Conservation (phyloP, 1,140 invertebrate genomes). For the Drosophila carrolli region DNA sequence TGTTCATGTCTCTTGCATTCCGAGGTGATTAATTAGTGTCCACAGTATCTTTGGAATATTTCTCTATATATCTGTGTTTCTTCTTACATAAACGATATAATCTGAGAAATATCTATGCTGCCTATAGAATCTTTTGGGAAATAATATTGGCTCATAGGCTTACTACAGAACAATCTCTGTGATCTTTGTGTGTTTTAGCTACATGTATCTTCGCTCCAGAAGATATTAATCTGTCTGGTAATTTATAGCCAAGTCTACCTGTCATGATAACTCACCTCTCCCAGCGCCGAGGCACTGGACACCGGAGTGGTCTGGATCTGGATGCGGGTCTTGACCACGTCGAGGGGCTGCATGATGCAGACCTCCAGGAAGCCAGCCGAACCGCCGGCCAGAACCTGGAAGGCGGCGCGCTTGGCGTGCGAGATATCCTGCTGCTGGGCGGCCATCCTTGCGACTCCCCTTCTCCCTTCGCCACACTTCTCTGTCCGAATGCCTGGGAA, state of each 20-base stretch:
- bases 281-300: conserved; percentile 25
- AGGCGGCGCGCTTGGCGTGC: conserved; percentile 89
- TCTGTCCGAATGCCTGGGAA: background rate
- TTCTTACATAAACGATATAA: too few relatives aligned
- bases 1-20: too few relatives aligned
- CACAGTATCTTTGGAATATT: too few relatives aligned
- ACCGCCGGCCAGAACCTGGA: conserved; percentile 95
- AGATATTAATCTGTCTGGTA: background rate
- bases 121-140: too few relatives aligned
- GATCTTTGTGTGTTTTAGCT: too few relatives aligned
- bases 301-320: conserved; percentile 88
- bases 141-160: too few relatives aligned
- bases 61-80: too few relatives aligned
- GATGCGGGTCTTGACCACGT: conserved; percentile 95
- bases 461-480: background rate
- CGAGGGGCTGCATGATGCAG: conserved; percentile 97
- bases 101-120: too few relatives aligned
- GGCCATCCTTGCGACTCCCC: conserved; percentile 6
- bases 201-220: too few relatives aligned
- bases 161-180: too few relatives aligned
- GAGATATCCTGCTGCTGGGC: conserved; percentile 41
- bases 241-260: background rate
- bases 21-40: too few relatives aligned
- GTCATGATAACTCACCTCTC: conserved; percentile 47
- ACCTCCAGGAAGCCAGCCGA: conserved; percentile 97